Evolutionary conservation across 1,140 invertebrate genomes (phyloP).

Genomic region (Wasmannia auropunctata): DNA sequence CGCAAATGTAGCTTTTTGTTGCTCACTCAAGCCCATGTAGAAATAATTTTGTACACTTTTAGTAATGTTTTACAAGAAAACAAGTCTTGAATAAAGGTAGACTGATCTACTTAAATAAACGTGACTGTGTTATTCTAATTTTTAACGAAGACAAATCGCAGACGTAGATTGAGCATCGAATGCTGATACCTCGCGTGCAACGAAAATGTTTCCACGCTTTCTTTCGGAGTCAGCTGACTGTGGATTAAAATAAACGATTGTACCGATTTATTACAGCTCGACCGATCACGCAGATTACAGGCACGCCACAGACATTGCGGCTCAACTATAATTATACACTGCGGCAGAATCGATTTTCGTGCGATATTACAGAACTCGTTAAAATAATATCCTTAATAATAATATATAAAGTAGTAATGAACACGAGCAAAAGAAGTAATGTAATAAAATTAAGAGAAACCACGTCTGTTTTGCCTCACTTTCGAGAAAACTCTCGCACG

Average conservation of each 20-base stretch:
- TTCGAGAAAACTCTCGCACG: not conserved
- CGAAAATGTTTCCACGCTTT: conserved; percentile 22
- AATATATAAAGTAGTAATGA: not conserved
- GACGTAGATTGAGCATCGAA: conserved; percentile 18
- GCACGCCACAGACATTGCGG: not conserved
- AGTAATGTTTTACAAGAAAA: not conserved
- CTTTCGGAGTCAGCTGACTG: conserved; percentile 10
- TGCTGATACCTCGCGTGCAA: conserved; percentile 14
- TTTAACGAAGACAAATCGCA: not conserved
- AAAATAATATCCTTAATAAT: not conserved
- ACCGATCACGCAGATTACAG: conserved; percentile 23
- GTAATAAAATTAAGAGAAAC: not conserved
- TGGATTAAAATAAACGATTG: conserved; percentile 30
- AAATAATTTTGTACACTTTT: not conserved
- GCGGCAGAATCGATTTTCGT: conserved; percentile 19
- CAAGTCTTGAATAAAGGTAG: not conserved
- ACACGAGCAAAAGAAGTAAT: not conserved
- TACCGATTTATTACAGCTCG: conserved; percentile 18
- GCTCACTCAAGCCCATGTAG: not conserved
- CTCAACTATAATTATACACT: not conserved
- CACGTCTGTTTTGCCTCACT: not conserved
- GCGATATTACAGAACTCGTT: not conserved
- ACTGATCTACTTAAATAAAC: not conserved
- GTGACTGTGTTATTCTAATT: not conserved
- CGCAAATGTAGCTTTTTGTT: not conserved